Evolutionary conservation across 1,140 invertebrate species (phyloP).

Genomic region (Archivesica marissinica): DNA sequence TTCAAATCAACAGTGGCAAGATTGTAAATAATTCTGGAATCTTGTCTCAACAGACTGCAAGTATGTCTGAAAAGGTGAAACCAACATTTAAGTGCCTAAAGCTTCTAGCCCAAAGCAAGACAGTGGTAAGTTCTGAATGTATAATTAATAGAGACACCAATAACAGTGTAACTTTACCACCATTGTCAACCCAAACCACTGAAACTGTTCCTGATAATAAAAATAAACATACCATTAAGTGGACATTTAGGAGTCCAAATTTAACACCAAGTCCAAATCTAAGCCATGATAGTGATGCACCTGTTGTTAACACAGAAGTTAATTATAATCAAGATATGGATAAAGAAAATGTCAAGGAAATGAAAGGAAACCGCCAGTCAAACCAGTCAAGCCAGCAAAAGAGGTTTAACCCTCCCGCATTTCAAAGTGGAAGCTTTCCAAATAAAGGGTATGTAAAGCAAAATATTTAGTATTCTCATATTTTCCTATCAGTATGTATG

Average conservation of each 20-base stretch:
- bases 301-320: background rate
- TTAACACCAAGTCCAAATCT: constrained; percentile 16
- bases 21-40: background rate
- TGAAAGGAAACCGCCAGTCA: background rate
- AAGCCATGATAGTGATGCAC: background rate
- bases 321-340: background rate
- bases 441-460: background rate
- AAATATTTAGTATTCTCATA: too few species aligned
- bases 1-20: background rate
- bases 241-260: background rate
- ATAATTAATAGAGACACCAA: background rate
- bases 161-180: background rate
- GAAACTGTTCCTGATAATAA: background rate
- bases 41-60: background rate
- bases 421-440: background rate
- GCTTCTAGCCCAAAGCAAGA: background rate
- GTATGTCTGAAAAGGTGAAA: constrained; percentile 1
- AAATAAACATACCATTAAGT: too few species aligned
- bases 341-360: background rate
- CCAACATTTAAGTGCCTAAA: constrained; percentile 35
- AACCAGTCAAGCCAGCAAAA: background rate
- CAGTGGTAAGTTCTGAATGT: background rate
- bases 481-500: too few species aligned
- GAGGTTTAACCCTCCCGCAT: too few species aligned
- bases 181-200: background rate